Percentiles rank a stretch among this genome's conserved stretches.
These are phyloP conservation scores for Drosophila koepferae DNA, from an alignment of 2,888 invertebrate species.

Conservation along the genomic window DNA sequence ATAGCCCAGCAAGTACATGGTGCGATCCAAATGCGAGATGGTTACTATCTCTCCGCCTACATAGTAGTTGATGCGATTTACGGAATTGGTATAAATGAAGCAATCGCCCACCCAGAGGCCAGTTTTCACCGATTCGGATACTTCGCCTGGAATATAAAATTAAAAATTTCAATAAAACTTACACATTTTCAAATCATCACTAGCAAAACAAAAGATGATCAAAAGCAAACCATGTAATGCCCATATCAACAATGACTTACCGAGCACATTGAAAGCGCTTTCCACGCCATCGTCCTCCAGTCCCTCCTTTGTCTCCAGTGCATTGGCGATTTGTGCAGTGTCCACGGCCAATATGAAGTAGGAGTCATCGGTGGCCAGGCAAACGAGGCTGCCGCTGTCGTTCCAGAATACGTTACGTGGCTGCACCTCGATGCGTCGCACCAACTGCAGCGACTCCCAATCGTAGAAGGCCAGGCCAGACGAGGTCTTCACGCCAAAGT, in stretches of 20 bases:
- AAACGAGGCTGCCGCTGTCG: conserved; percentile 96
- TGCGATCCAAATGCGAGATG: conserved; percentile 97
- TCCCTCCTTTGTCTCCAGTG: conserved; percentile 91
- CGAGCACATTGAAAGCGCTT: conserved; percentile 95
- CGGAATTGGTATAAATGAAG: conserved; percentile 99
- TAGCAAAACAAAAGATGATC: not conserved
- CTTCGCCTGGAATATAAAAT: conserved; percentile 86
- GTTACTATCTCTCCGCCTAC: conserved; percentile 99
- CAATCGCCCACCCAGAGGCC: conserved; percentile 99
- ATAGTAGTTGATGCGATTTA: conserved; percentile 99
- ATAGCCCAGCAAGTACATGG: conserved; percentile 98
- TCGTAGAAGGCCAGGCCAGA: conserved; percentile 98
- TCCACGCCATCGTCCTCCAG: conserved; percentile 97
- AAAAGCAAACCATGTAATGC: not conserved
- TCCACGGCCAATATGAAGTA: conserved; percentile 97
- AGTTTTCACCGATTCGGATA: conserved; percentile 96
- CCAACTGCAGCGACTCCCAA: conserved; percentile 96
- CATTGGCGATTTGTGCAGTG: conserved; percentile 91
- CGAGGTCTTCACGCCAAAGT: conserved; percentile 96
- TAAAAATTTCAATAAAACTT: not conserved
- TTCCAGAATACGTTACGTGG: conserved; percentile 98
- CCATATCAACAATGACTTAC: conserved; percentile 52
- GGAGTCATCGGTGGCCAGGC: conserved; percentile 97
- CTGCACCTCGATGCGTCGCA: conserved; percentile 98
- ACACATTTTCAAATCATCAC: not conserved